Percentiles rank a stretch among this genome's conserved stretches.
These are phyloP conservation scores for Lochmaea capreae DNA, from an alignment of 2,888 invertebrate species.

Conservation along the genomic window DNA sequence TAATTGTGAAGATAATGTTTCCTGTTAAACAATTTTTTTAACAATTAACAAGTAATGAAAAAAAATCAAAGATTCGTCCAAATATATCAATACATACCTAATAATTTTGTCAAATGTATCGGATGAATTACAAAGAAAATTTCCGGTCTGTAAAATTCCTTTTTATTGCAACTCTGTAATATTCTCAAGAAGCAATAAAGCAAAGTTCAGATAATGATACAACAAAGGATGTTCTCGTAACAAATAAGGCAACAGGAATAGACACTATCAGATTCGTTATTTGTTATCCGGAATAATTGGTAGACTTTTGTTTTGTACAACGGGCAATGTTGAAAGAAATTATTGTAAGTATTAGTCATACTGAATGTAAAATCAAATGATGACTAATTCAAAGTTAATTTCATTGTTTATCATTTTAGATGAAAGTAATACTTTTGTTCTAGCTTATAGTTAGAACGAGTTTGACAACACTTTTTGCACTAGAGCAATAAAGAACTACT, in stretches of 20 bases:
- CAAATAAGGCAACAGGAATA: neutral
- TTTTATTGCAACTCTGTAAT: neutral
- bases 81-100: too few species aligned
- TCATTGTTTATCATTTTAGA: too few species aligned
- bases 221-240: neutral
- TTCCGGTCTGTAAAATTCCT: neutral
- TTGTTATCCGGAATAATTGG: neutral
- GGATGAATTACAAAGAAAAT: too few species aligned
- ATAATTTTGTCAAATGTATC: too few species aligned
- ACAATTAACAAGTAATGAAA: too few species aligned
- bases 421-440: too few species aligned
- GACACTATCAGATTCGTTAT: neutral
- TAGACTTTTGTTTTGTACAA: neutral
- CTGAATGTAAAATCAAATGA: slow-evolving; percentile 16
- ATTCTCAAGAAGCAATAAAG: neutral
- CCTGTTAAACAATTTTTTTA: neutral
- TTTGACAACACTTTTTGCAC: too few species aligned
- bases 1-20: neutral
- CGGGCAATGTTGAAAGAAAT: slow-evolving; percentile 15
- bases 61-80: too few species aligned
- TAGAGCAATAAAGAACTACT: too few species aligned
- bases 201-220: neutral
- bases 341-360: slow-evolving; percentile 19
- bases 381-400: slow-evolving; percentile 12
- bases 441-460: too few species aligned